Evolutionary conservation across 2,113 vertebrate species (phyloP).

Genomic region (Seriola aureovittata): DNA sequence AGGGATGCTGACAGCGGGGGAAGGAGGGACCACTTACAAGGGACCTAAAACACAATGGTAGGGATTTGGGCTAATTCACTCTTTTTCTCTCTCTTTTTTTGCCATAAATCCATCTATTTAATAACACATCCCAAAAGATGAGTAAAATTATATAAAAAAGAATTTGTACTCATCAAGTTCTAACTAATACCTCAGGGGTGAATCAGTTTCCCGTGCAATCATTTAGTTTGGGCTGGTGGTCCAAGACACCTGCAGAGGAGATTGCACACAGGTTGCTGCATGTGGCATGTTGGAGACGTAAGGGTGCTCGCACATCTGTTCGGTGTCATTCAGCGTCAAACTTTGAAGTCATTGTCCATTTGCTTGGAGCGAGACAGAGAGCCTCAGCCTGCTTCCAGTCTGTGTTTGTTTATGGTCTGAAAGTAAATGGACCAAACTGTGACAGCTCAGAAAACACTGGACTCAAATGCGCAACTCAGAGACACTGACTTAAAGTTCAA

Average conservation of each 20-base stretch:
- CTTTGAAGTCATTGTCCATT: background rate
- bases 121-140: background rate
- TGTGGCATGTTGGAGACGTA: no score
- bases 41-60: background rate
- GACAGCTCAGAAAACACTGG: background rate
- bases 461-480: background rate
- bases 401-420: background rate
- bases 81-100: background rate
- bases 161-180: no score
- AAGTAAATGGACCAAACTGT: background rate
- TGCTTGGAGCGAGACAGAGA: no score
- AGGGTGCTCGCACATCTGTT: background rate
- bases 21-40: background rate
- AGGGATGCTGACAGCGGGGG: background rate
- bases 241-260: no score
- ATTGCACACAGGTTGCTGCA: no score
- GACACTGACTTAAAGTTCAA: no score
- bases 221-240: no score
- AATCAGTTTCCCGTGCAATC: no score
- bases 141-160: background rate
- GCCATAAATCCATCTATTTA: background rate
- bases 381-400: background rate
- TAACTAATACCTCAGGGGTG: no score
- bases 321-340: background rate
- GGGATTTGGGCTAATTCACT: background rate